Evolutionary conservation across 2,888 invertebrate species (phyloP).

Genomic region (Toxonevra muliebris): DNA sequence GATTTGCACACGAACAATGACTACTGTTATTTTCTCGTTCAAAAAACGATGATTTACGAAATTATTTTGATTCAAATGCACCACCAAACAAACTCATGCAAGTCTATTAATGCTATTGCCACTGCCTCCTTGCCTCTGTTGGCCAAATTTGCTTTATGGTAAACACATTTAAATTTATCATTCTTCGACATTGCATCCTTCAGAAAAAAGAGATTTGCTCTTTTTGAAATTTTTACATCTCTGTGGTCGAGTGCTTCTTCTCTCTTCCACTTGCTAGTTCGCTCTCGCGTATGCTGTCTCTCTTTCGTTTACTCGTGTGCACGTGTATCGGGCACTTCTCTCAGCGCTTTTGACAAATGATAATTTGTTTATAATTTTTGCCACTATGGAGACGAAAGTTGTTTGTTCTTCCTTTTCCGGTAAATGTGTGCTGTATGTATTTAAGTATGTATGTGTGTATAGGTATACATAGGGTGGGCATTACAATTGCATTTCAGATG

Average conservation of each 20-base stretch:
- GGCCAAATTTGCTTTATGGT: too few relatives aligned
- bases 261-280: neutral
- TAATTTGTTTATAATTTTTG: conserved; percentile 31
- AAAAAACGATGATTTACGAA: conserved; percentile 11
- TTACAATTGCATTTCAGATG: too few relatives aligned
- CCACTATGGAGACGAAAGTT: neutral
- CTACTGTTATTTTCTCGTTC: neutral
- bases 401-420: neutral
- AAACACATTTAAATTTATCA: too few relatives aligned
- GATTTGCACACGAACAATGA: conserved; percentile 41
- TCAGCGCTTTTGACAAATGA: conserved; percentile 10
- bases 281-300: neutral
- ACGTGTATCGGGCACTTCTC: neutral
- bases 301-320: conserved; percentile 1
- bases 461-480: too few relatives aligned
- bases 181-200: too few relatives aligned
- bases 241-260: neutral
- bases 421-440: too few relatives aligned
- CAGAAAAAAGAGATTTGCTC: too few relatives aligned
- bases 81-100: too few relatives aligned
- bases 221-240: neutral
- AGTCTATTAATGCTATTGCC: too few relatives aligned
- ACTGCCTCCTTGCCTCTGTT: too few relatives aligned
- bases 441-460: too few relatives aligned
- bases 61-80: conserved; percentile 7